These are phyloP conservation scores for Parochlus steinenii DNA, from an alignment of 2,888 invertebrate species.

Conservation along the genomic window DNA sequence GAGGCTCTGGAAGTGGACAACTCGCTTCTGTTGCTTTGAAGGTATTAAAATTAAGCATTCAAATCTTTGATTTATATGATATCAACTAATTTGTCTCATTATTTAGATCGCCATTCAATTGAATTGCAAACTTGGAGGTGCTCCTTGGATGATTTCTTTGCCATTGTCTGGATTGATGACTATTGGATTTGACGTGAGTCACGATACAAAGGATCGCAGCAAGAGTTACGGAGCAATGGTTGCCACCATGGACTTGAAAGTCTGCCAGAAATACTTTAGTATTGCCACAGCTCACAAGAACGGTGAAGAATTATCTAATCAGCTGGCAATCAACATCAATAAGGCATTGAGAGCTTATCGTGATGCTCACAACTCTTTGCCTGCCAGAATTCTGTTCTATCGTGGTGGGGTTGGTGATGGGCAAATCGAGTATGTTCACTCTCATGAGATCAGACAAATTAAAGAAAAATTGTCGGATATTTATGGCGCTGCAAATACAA, in stretches of 20 bases:
- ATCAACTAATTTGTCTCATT: no score
- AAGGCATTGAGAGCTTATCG: constrained; percentile 24
- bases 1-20: no score
- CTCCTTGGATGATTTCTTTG: constrained; percentile 65
- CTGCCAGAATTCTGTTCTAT: constrained; percentile 54
- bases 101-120: constrained; percentile 83
- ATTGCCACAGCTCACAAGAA: constrained; percentile 52
- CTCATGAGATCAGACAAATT: constrained; percentile 47
- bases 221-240: constrained; percentile 64
- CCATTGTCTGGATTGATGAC: constrained; percentile 58
- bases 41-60: no score
- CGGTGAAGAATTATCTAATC: constrained; percentile 60
- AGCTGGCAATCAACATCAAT: constrained; percentile 45
- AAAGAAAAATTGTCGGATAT: constrained; percentile 33
- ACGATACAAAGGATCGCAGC: constrained; percentile 52
- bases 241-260: constrained; percentile 43
- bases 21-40: constrained; percentile 90
- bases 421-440: constrained; percentile 52
- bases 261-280: constrained; percentile 46
- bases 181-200: constrained; percentile 78
- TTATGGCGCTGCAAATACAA: constrained; percentile 27
- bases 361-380: constrained; percentile 31
- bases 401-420: constrained; percentile 84
- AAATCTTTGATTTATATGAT: no score
- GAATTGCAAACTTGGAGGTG: constrained; percentile 84